Evolutionary conservation across 2,113 vertebrate genomes (phyloP).

Genomic region (Rhombomys opimus): DNA sequence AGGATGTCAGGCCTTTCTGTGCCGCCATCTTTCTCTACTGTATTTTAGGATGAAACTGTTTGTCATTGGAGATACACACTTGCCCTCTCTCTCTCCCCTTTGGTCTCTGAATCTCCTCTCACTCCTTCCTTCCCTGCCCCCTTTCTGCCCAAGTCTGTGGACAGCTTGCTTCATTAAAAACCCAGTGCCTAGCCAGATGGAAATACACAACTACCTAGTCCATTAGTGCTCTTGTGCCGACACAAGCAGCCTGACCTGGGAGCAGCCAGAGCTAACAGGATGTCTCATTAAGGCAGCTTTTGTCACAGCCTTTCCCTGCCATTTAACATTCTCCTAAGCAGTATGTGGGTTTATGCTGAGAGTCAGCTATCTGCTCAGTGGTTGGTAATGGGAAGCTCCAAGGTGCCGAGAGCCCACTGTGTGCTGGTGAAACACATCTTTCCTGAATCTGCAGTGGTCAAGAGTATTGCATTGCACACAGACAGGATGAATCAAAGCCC

Average conservation of each 20-base stretch:
- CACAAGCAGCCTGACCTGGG: conserved; percentile 80
- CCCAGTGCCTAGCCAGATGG: background rate
- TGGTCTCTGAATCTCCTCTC: too few relatives aligned
- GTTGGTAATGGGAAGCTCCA: accelerated
- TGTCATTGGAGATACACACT: background rate
- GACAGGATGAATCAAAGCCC: background rate
- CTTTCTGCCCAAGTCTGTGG: background rate
- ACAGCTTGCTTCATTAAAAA: conserved; percentile 65
- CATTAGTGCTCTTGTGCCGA: conserved; percentile 67
- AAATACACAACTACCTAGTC: conserved; percentile 52
- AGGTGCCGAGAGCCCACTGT: background rate
- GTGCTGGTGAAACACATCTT: accelerated
- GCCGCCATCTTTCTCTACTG: background rate
- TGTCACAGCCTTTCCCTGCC: conserved; percentile 62
- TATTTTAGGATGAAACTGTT: conserved; percentile 12
- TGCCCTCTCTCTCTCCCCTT: background rate
- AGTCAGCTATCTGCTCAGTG: background rate
- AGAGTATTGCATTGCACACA: accelerated
- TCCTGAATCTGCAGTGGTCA: background rate
- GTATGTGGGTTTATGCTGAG: accelerated
- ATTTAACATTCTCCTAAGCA: conserved; percentile 49
- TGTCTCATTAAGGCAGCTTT: conserved; percentile 84
- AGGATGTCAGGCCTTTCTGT: background rate
- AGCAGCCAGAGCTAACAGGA: conserved; percentile 58
- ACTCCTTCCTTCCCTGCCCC: background rate